Evolutionary conservation across 2,888 invertebrate species (phyloP).

Genomic region (Frankliniella fusca): DNA sequence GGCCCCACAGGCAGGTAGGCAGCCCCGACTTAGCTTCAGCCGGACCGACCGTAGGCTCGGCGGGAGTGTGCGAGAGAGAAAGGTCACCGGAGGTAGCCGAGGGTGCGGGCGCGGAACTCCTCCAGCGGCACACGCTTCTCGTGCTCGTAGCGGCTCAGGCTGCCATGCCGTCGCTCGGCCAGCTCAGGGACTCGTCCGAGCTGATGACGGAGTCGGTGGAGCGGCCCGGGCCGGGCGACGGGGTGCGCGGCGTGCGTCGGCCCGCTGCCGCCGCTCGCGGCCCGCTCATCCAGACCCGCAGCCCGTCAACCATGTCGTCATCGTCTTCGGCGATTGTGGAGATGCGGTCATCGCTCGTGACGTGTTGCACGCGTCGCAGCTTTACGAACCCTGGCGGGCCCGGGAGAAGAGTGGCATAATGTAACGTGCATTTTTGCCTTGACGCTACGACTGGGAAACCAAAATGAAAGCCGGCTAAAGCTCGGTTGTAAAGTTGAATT

Average conservation of each 20-base stretch:
- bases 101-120: constrained; percentile 33
- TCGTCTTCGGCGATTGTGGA: neutral
- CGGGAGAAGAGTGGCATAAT: too few species aligned
- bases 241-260: neutral
- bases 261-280: neutral
- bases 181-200: constrained; percentile 32
- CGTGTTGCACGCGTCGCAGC: neutral
- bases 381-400: neutral
- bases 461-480: too few species aligned
- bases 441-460: too few species aligned
- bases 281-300: neutral
- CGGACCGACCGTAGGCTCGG: too few species aligned
- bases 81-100: constrained; percentile 32
- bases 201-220: neutral
- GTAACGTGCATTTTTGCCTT: too few species aligned
- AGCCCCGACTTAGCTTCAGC: too few species aligned
- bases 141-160: neutral
- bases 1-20: too few species aligned
- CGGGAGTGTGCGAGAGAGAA: too few species aligned
- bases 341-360: neutral
- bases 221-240: neutral
- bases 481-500: too few species aligned
- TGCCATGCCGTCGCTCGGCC: constrained; percentile 33
- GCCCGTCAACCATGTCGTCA: neutral
- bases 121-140: constrained; percentile 42